phyloP scores from a whole-genome alignment of 2,113 vertebrate species.

The Oncorhynchus tshawytscha region DNA sequence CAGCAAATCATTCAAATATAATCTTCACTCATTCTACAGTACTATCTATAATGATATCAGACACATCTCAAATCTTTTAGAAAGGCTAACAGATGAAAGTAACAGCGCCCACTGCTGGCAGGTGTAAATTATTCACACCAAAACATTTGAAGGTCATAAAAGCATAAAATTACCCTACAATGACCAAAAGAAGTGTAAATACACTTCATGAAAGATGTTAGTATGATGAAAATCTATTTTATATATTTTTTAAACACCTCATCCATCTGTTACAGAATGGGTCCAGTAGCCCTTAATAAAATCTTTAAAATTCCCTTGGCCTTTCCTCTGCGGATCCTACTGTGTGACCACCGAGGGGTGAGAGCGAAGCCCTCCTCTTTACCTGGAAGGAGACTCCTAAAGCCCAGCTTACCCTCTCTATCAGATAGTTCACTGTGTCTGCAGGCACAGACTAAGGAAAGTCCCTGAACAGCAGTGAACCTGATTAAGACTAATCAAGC shows the following conservation, averaged over 20 bases:
- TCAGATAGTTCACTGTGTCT: conserved; percentile 25
- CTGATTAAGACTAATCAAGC: not conserved
- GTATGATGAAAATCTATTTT: not conserved
- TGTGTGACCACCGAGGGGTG: too few relatives aligned
- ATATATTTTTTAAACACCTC: too few relatives aligned
- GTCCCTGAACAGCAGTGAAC: not conserved
- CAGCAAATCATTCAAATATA: conserved; percentile 15
- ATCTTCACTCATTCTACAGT: conserved; percentile 47
- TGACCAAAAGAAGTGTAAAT: conserved; percentile 2
- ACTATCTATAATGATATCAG: conserved; percentile 1
- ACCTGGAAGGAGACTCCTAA: too few relatives aligned
- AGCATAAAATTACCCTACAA: not conserved
- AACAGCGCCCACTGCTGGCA: conserved; percentile 71
- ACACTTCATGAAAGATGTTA: not conserved
- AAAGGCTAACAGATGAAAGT: conserved; percentile 16
- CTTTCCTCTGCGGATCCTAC: not conserved
- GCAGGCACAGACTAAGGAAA: conserved; percentile 32
- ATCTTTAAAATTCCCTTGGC: not conserved
- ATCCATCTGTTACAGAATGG: not conserved
- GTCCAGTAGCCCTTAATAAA: too few relatives aligned
- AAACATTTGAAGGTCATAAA: conserved; percentile 68
- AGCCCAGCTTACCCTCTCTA: conserved; percentile 14
- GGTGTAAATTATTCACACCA: conserved; percentile 30
- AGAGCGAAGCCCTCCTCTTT: too few relatives aligned
- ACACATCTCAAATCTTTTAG: not conserved